Percentiles rank a stretch among this genome's conserved stretches.
phyloP scores from a whole-genome alignment of 2,113 vertebrate species.

The Archocentrus centrarchus region DNA sequence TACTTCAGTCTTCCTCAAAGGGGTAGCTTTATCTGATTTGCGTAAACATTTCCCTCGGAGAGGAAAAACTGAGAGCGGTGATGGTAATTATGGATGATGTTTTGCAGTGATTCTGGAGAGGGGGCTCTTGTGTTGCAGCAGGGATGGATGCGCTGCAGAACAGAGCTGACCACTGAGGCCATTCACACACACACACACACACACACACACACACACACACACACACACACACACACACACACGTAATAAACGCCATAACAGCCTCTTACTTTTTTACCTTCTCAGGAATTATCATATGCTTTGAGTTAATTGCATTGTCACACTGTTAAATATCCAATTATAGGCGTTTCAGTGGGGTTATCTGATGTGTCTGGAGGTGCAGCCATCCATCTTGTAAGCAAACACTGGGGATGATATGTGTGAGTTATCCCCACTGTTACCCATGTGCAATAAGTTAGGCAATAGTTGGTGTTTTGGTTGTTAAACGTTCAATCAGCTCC shows the following conservation, averaged over 20 bases:
- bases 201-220: constrained; percentile 27
- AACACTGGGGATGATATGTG: constrained; percentile 26
- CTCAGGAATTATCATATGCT: constrained; percentile 46
- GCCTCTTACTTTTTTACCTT: constrained; percentile 47
- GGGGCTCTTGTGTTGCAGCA: constrained; percentile 67
- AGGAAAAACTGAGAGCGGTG: neutral
- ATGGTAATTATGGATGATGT: constrained; percentile 54
- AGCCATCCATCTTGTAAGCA: constrained; percentile 68
- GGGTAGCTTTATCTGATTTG: neutral
- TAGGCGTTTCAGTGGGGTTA: constrained; percentile 55
- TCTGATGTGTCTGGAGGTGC: constrained; percentile 57
- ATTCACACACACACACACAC: constrained; percentile 26
- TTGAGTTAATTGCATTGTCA: constrained; percentile 33
- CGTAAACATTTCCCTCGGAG: neutral
- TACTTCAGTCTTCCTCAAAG: neutral
- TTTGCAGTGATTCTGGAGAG: constrained; percentile 69
- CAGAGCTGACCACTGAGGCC: constrained; percentile 70
- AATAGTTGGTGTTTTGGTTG: constrained; percentile 30
- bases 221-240: constrained; percentile 13
- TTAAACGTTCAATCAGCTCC: constrained; percentile 8
- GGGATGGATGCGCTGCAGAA: constrained; percentile 80
- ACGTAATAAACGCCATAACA: constrained; percentile 38
- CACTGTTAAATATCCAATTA: constrained; percentile 48
- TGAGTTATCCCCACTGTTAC: constrained; percentile 6
- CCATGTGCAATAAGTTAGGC: constrained; percentile 43